Evolutionary conservation across 2,888 invertebrate species (phyloP), one percentile per base, ranked within the genome.

Genomic region (Heteromyza rotundicornis): DNA sequence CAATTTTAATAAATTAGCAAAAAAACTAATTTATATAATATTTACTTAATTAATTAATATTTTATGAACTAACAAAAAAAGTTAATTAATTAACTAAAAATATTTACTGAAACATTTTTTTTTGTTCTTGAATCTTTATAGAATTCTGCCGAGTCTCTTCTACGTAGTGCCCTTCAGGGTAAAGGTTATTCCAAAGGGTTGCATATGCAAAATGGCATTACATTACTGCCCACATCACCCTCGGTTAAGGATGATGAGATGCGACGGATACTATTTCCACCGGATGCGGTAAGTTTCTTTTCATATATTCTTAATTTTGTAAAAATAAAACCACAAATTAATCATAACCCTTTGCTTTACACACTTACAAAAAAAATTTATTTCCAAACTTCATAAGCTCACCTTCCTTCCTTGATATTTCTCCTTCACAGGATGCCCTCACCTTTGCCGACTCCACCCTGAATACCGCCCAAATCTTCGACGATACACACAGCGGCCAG

Each of bases 91-190:
- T n/a, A n/a, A n/a, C n/a, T n/a, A n/a, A n/a, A n/a, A n/a, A n/a
- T n/a, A n/a, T n/a, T n/a, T n/a, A n/a, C n/a, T n/a, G n/a, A n/a
- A n/a, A n/a, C n/a, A n/a, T n/a, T n/a, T n/a, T n/a, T n/a, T 50
- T 35, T 57, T 17, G 51, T 16, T 20, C 32, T 1, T 50, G 17
- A 47, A 24, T n/a, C 16, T 53, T 64, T 56, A 84, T 57, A 83
- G 75, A 82, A 81, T 49, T 79, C 82, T 3, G 83, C 91, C 19
- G 93, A 93, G 77, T 93, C 93, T 27, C 83, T 94, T 66, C 83
- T 94, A 67, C 86, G 94, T 71, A 94, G 90, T 78, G 94, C 94
- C 10, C 86, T 94, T 66, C 94, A 94, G 80, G 94, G 94, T 51
- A 93, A 94, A 85, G 87, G 87, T 63, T 72, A 84, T 74, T 75